phyloP scores from a whole-genome alignment of 2,113 vertebrate species.

The Nerophis lumbriciformis region DNA sequence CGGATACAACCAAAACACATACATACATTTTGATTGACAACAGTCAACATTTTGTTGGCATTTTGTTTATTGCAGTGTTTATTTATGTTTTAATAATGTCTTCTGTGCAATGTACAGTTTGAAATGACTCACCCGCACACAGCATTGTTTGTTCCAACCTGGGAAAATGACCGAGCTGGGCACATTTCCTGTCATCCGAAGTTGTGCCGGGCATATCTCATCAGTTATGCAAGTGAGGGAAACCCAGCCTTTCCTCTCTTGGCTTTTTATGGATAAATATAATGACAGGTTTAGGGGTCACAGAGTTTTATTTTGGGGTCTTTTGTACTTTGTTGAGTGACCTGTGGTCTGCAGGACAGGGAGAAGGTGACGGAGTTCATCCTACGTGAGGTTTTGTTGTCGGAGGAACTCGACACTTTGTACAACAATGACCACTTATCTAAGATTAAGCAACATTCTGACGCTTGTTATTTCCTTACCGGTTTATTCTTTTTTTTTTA shows the following conservation, averaged over 20 bases:
- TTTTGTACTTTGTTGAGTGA: conserved; percentile 29
- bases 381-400: conserved; percentile 12
- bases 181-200: conserved; percentile 43
- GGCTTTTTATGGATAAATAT: conserved; percentile 35
- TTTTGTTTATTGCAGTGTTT: too few species aligned
- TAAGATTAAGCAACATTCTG: conserved; percentile 13
- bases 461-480: conserved; percentile 45
- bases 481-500: conserved; percentile 10
- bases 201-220: conserved; percentile 20
- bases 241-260: conserved; percentile 50
- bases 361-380: conserved; percentile 17
- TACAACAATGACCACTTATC: conserved; percentile 37
- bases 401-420: conserved; percentile 10
- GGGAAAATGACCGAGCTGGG: conserved; percentile 46
- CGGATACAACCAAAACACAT: too few species aligned
- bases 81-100: too few species aligned
- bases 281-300: conserved; percentile 27
- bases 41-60: too few species aligned
- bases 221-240: conserved; percentile 38
- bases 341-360: conserved; percentile 23
- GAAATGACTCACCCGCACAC: background rate
- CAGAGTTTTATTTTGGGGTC: conserved; percentile 38
- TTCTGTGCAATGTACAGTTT: too few species aligned
- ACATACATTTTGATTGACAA: too few species aligned
- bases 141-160: conserved; percentile 28